Conservation (phyloP, 2,888 invertebrate genomes). For the Netelia melanura region DNA sequence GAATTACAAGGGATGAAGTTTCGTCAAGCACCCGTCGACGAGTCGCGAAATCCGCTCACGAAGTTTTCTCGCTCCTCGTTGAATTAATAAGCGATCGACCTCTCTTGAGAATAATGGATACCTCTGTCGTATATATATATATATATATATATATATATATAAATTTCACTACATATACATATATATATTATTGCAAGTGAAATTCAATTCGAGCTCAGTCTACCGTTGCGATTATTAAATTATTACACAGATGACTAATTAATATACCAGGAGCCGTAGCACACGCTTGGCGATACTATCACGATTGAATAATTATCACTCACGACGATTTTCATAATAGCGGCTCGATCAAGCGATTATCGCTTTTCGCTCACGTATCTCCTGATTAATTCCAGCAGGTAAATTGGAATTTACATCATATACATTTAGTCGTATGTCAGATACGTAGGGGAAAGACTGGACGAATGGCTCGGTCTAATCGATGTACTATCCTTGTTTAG, state of each 20-base stretch:
- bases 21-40: neutral
- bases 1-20: slow-evolving; percentile 3
- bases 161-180: neutral
- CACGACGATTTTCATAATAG: slow-evolving; percentile 14
- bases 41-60: neutral
- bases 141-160: neutral
- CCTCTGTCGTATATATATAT: neutral
- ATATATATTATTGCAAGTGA: neutral
- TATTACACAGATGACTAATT: slow-evolving; percentile 37
- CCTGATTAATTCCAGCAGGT: slow-evolving; percentile 36
- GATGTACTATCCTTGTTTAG: no score
- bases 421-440: neutral
- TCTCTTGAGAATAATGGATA: neutral
- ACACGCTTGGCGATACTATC: slow-evolving; percentile 33
- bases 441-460: neutral
- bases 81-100: neutral
- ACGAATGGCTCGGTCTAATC: no score
- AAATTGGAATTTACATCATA: slow-evolving; percentile 19
- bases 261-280: slow-evolving; percentile 37
- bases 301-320: slow-evolving; percentile 32
- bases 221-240: neutral
- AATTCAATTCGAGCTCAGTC: slow-evolving; percentile 9
- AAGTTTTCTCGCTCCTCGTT: neutral
- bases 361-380: slow-evolving; percentile 13
- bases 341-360: slow-evolving; percentile 14